Base-by-base conservation (phyloP, 1,140 invertebrate genomes). In the Pseudomyrmex flavicornis region DNA sequence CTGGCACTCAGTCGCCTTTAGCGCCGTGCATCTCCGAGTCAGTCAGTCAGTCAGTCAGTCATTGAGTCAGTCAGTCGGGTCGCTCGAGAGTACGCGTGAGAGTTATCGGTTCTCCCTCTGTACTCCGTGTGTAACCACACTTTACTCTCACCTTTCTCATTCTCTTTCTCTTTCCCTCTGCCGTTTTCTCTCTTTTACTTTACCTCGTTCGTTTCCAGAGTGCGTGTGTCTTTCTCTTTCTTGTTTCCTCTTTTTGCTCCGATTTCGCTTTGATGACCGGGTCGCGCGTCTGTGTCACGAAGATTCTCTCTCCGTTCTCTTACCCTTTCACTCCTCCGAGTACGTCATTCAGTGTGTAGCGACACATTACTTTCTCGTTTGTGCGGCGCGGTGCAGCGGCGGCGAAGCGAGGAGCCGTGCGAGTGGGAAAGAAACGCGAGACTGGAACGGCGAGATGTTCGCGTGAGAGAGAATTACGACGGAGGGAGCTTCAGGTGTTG, bases 1-100 rank as follows among this genome's bases (percentile, higher is more conserved):
- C 89, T 87, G 84, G 82, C 88, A 84, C 72, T 90, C 90, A 86
- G 88, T 89, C 80, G 90, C 88, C 77, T 89, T 83, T 90, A 89
- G 87, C 87, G 89, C 83, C 86, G 88, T 84, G 90, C 88, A 88
- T 86, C 85, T 86, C 86, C 82, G 82, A 91, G 86, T 89, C 83
- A 85, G 77, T 91, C 87, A 88, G 83, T 90, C 85, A 89, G 80
- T 90, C 74, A 79, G 69, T 89, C 77, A 82, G 44, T 88, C 62
- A 89, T 82, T 90, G 62, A 87, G 63, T 90, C 66, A 86, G 83
- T 89, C 83, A 85, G 69, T 90, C 86, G 77, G 86, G 68, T 82
- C 84, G 83, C 75, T 83, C 76, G 66, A 63, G 76, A 63, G 61
- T 82, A 85, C 83, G 75, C 83, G 79, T 62, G 79, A 62, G 73